Base-by-base conservation (phyloP, 2,797 vertebrate species). In the Galaxias olidus region DNA sequence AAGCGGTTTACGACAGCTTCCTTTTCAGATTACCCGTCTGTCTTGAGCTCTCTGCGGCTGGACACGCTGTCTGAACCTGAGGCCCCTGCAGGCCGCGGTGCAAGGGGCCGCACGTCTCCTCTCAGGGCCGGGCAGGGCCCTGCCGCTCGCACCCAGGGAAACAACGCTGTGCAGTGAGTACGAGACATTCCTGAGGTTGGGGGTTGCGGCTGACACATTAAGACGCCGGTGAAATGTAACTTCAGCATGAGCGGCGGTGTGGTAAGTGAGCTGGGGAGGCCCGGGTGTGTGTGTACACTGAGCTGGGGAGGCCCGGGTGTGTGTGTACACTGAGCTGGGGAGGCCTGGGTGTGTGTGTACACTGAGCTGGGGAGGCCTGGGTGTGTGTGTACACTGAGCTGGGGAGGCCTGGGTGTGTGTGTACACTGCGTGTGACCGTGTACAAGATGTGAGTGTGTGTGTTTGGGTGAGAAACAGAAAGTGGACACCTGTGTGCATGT, bases 11-110 rank as follows among this genome's bases (percentile, higher is more conserved):
- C 69, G 15, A 74, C 79, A 73, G 84, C 78, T 90, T 89, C 83
- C 88, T 84, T 84, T 88, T 79, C 64, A 88, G 84, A 91, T 87
- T 76, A 87, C 85, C 72, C 66, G 86, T 56, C 40, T n/a, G 14
- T 41, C 53, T n/a, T 88, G 85, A 84, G 81, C 84, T 77, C 76
- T 76, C 64, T 19, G 57, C 52, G 68, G 61, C 76, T 77, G 75
- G 45, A 74, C 42, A 57, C 45, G 43, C 52, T 73, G 83, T 87
- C 82, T 88, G 73, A 78, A 73, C 58, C 50, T 43, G 20, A 10
- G 13, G 1, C 14, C 18, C 11, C 18, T 11, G 46, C 11, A 52
- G 11, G 10, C n/a, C 17, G 45, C 40, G 68, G 30, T 30, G 3
- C 30, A 6, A 30, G 30, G 30, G 30, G 30, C 30, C 2, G 30